These are phyloP conservation scores for Fringilla coelebs DNA, from an alignment of 2,797 vertebrate species.

Conservation along the genomic window DNA sequence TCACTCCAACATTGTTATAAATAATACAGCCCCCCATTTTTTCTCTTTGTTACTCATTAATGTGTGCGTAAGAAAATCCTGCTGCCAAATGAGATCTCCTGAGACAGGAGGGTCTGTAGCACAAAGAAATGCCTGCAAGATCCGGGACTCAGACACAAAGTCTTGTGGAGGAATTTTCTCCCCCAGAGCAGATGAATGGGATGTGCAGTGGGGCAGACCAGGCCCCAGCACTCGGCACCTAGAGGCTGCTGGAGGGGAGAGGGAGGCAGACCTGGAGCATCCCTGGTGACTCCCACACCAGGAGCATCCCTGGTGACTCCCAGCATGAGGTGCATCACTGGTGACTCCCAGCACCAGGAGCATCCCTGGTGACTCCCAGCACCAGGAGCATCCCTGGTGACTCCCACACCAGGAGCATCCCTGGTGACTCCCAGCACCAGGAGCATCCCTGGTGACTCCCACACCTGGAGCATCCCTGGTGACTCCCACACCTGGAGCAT, in stretches of 20 bases:
- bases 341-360: not conserved
- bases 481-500: too few species aligned
- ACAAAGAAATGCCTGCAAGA: not conserved
- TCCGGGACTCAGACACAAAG: not conserved
- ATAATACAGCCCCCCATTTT: not conserved
- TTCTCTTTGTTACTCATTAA: not conserved
- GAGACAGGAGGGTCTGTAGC: not conserved
- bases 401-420: too few species aligned
- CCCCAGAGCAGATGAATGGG: not conserved
- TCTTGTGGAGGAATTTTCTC: not conserved
- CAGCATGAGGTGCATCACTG: not conserved
- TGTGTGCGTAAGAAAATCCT: not conserved
- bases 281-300: not conserved
- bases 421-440: not conserved
- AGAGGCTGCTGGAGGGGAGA: not conserved
- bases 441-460: not conserved
- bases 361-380: not conserved
- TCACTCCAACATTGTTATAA: not conserved
- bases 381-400: accelerated
- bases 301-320: not conserved
- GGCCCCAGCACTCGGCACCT: not conserved
- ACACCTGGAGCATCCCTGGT: too few species aligned
- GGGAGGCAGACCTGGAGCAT: not conserved
- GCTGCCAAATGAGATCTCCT: not conserved
- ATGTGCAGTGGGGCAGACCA: not conserved